Base-by-base conservation (phyloP, 37 sponge, comb jelly and placozoan species). In the Geodia barretti region DNA sequence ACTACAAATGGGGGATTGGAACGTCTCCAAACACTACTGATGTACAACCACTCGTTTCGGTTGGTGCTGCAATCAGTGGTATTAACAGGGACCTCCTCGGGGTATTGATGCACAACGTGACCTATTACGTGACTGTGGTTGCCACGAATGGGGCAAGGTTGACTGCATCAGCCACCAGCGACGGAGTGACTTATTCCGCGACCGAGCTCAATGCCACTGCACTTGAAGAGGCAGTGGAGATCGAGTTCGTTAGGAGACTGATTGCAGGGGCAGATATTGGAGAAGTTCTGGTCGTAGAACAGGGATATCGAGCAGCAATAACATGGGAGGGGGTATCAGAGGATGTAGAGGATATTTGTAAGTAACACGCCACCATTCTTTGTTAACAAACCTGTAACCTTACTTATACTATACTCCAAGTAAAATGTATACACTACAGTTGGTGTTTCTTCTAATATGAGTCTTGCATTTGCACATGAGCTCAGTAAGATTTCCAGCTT, bases 1-100 rank as follows among this genome's bases (percentile, higher is more conserved):
- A 87, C n/a, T 91, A 94, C 71, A 29, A 54, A 25, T 94, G 95
- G 95, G 88, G 88, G 7, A 85, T 94, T 34, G 95, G 95, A 8
- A 85, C 75, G 1, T 5, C 29, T 14, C 80, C 87, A 0, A 76
- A 47, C 34, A 65, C 32, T 0, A 26, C 67, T 11, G 86, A 94
- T 41, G 39, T 91, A 21, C 91, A 91, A 59, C 11, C 31, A 4
- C 77, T 72, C 41, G 62, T 32, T 1, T 81, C 83, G 37, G 89
- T 90, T 3, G 95, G 92, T 14, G 33, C 66, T 26, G 41, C 60
- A 34, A 84, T 77, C 30, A 35, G 30, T 34, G 92, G 86, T 20
- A 73, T 36, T 3, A 88, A 83, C 40, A 30, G 43, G 34, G 26
- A 24, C 25, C 71, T 94, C 19, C 2, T 29, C 37, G 86, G 89